Evolutionary conservation across 2,113 vertebrate genomes (phyloP), one percentile per base, ranked within the genome.

Genomic region (Bothrops jararaca): DNA sequence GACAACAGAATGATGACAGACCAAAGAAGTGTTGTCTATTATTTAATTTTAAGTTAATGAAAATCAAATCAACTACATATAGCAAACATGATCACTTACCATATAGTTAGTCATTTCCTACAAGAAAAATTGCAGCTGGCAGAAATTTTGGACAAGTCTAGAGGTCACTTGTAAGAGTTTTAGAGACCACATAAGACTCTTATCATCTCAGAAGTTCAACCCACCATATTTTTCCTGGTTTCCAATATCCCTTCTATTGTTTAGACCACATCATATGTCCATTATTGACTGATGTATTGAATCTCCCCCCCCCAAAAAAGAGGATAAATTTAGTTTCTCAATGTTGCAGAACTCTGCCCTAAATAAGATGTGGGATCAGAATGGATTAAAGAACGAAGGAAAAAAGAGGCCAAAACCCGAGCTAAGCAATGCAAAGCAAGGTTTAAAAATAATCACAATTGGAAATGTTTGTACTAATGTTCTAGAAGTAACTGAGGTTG

Each of bases 311-410:
- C 18, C 18, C 18, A 58, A 86, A 89, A 50, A 85, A 88, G 85
- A 91, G 93, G 29, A 52, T 93, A 95, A 34, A 92, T 90, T 42
- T 80, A 80, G 34, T 22, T 80, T 80, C 69, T 80, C 74, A 85
- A 26, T 24, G 29, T 26, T 56, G 50, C 29, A 85, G 64, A 85
- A 3, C 11, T 34, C 11, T 80, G 29, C 1, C 29, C 13, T 89
- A 45, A 23, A 89, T 11, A 29, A n/a, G 45, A 34, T 48, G 8
- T 48, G 18, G 20, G n/a, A 39, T 74, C 64, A 54, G 90, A 80
- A 53, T 52, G 74, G 23, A n/a, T 34, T 39, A 91, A 34, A 45
- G 22, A 34, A 11, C 5, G n/a, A 80, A 64, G 23, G 50, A 54
- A 18, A 85, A 50, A 86, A 57, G 34, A 89, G 1, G 56, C 24